phyloP scores from a whole-genome alignment of 2,888 invertebrate species.

The Archaeoteleia sp. region DNA sequence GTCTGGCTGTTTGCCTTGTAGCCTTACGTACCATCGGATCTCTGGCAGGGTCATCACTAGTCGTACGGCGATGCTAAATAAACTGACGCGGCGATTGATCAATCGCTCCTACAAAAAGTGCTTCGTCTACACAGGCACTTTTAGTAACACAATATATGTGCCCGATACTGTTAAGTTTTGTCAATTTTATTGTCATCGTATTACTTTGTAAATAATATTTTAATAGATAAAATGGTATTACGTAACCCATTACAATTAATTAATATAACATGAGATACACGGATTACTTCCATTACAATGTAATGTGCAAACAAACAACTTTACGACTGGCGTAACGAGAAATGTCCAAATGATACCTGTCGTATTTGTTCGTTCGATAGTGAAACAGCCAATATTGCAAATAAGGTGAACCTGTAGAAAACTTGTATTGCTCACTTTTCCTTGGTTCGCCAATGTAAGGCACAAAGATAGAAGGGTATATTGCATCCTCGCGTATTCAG shows the following conservation, averaged over 20 bases:
- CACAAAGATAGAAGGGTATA: conserved; percentile 22
- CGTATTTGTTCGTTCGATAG: no score
- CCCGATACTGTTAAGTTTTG: no score
- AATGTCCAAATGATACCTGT: no score
- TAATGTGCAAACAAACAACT: no score
- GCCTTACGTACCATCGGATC: conserved; percentile 68
- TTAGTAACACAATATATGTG: no score
- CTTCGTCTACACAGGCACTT: conserved; percentile 34
- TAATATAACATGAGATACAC: no score
- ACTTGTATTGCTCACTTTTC: conserved; percentile 11
- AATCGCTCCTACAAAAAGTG: conserved; percentile 42
- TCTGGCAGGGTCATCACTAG: conserved; percentile 60
- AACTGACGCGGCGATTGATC: conserved; percentile 51
- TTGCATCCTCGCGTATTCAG: conserved; percentile 29
- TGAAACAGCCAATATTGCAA: conserved; percentile 1
- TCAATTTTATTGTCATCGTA: no score
- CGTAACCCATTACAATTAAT: no score
- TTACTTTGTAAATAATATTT: no score
- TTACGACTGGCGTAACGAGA: no score
- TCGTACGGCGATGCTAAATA: conserved; percentile 55
- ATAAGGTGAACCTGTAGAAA: conserved; percentile 28
- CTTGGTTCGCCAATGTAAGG: conserved; percentile 4
- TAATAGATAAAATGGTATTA: no score
- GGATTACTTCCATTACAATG: no score
- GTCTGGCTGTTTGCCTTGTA: conserved; percentile 65